Conservation (phyloP, 2,797 vertebrate species). For the Chloroceryle amazona region DNA sequence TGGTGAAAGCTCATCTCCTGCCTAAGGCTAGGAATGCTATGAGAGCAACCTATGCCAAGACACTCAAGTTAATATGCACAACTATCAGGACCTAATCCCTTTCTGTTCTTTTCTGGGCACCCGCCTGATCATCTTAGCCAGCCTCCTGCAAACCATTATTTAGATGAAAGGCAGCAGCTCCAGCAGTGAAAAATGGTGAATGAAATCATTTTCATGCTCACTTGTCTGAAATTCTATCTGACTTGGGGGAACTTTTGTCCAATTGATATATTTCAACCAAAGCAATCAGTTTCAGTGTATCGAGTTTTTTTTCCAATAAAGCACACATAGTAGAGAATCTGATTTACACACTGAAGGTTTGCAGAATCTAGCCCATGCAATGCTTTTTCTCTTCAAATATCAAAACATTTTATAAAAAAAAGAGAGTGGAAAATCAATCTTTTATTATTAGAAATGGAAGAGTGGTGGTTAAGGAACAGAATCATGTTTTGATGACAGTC, state of each 20-base stretch:
- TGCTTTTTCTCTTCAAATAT: background rate
- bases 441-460: background rate
- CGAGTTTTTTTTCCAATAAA: background rate
- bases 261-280: background rate
- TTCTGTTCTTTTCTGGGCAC: background rate
- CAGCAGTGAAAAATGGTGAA: background rate
- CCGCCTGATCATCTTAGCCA: background rate
- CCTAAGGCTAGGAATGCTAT: background rate
- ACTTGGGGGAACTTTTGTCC: background rate
- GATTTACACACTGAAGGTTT: background rate
- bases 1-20: background rate
- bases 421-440: background rate
- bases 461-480: background rate
- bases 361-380: background rate
- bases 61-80: background rate
- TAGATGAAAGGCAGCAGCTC: background rate
- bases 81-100: background rate
- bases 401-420: background rate
- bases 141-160: background rate
- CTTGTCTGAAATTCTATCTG: background rate
- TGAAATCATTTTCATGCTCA: background rate
- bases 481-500: background rate
- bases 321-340: background rate
- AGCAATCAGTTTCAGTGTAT: background rate
- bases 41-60: background rate